Conservation (phyloP, 92 coral and sea anemone genomes). For the Phenganax stokvisi region DNA sequence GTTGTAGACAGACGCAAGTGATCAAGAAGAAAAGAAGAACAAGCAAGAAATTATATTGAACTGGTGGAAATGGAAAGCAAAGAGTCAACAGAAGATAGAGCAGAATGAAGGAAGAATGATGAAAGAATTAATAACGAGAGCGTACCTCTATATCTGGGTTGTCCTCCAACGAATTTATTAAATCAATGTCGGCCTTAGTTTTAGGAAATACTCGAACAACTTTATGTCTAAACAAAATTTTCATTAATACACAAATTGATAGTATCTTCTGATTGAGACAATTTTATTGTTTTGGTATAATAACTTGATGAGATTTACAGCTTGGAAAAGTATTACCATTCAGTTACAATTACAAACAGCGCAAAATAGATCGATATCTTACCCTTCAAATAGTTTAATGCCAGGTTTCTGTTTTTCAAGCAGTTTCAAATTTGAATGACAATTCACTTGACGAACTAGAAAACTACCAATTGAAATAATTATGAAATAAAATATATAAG, state of each 20-base stretch:
- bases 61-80: background rate
- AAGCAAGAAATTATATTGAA: background rate
- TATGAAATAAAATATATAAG: background rate
- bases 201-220: constrained; percentile 45
- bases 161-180: constrained; percentile 32
- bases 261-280: background rate
- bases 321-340: background rate
- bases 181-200: constrained; percentile 34
- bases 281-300: no score
- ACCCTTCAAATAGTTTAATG: constrained; percentile 21
- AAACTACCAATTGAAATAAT: constrained; percentile 8
- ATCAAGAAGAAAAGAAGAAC: background rate
- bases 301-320: background rate
- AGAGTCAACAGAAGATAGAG: background rate
- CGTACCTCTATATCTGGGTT: constrained; percentile 37
- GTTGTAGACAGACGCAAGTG: background rate
- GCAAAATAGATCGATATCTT: background rate
- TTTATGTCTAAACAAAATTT: constrained; percentile 37
- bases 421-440: constrained; percentile 27
- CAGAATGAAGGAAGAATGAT: background rate
- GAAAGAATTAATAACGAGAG: background rate
- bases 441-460: background rate
- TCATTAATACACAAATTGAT: constrained; percentile 6
- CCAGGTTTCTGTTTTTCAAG: constrained; percentile 23
- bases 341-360: background rate